Percentiles rank a stretch among this genome's conserved stretches.
Conservation (phyloP, 1,140 invertebrate species). For the Globodera ellingtonae region DNA sequence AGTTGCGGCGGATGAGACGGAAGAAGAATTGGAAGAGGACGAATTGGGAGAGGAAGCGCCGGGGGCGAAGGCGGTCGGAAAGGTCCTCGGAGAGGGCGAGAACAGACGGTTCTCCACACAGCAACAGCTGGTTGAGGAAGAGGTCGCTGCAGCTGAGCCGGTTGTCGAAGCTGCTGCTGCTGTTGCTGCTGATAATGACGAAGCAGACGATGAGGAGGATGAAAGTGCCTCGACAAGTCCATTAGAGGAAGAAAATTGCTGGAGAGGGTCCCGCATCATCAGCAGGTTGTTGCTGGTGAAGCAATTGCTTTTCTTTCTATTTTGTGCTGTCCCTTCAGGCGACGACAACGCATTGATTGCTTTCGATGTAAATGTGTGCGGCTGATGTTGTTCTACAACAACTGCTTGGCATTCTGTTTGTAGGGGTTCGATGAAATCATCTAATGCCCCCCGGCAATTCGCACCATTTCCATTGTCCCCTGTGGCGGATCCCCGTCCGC, state of each 20-base stretch:
- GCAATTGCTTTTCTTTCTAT: neutral
- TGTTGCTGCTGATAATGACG: too few species aligned
- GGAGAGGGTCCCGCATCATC: neutral
- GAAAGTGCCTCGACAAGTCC: neutral
- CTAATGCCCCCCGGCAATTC: neutral
- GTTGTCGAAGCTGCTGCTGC: too few species aligned
- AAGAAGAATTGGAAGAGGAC: too few species aligned
- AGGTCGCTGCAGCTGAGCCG: neutral
- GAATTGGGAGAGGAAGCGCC: neutral
- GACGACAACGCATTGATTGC: neutral
- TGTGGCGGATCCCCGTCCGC: neutral
- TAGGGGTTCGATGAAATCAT: neutral
- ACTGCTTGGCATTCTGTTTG: neutral
- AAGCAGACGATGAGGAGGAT: neutral
- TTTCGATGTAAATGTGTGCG: neutral
- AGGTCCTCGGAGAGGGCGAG: neutral
- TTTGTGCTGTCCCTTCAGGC: neutral
- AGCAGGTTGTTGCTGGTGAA: neutral
- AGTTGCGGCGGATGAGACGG: neutral
- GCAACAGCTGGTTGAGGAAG: neutral
- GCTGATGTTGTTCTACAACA: neutral
- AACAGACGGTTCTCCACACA: constrained; percentile 10
- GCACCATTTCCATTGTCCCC: neutral
- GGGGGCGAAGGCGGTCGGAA: neutral
- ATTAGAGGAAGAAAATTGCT: neutral